Evolutionary conservation across 2,113 vertebrate genomes (phyloP), one percentile per base, ranked within the genome.

Genomic region (Azemiops feae): DNA sequence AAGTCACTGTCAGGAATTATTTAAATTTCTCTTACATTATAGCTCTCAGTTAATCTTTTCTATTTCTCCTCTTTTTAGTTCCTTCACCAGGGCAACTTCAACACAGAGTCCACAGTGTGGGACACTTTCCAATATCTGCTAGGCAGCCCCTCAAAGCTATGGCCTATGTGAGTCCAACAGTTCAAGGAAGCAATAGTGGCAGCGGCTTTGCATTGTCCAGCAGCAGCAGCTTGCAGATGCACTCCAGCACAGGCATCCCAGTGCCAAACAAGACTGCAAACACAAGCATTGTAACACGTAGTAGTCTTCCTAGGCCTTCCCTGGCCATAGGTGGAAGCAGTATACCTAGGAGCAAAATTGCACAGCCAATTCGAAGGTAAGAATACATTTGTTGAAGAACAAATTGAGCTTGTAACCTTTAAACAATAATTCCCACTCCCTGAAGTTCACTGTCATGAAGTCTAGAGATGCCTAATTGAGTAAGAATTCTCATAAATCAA

Each of bases 111-210:
- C 99, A 99, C 95, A 99, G 99, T 8, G 97, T 99, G 94, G 98
- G 98, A 25, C 99, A 98, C 94, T 99, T 99, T 96, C 98, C 98
- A 5, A 97, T 98, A 89, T 97, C 98, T 34, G 94, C 97, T 54
- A 98, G 99, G 87, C 98, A 98, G 55, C 98, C 98, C 23, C 97
- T 99, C 7, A 99, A 99, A 97, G 99, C 99, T 94, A 99, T 99
- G 27, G 99, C 99, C 52, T 99, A 99, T 0, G 99, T 99, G 74
- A 99, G 99, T 96, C 99, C 99, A 4, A 99, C 99, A 0, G 97
- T 99, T 81, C 99, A 99, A 97, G 98, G 98, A 69, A 97, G 97
- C 34, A 93, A 97, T 94, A 97, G 93, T 4, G 22, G 18, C 87
- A 50, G 39, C 20, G 34, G 60, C 88, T 27, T 45, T 9, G 18